Evolutionary conservation across 1,140 invertebrate genomes (phyloP), one percentile per base, ranked within the genome.

Genomic region (Armadillidium nasatum): DNA sequence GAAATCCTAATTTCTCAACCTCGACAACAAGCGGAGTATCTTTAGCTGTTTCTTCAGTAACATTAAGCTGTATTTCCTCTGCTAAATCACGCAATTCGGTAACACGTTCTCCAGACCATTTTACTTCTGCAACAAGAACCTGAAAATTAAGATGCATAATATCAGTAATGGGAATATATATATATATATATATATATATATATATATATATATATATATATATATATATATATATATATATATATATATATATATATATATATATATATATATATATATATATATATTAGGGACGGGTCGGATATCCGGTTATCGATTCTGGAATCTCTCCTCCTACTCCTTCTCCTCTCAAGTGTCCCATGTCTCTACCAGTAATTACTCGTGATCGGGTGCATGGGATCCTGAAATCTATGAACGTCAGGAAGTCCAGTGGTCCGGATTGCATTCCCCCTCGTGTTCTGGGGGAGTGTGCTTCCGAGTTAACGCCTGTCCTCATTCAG

Each of bases 61-160:
- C 93, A 90, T 82, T 92, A 90, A 6, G 89, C 88, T 0, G 91
- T 46, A 93, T 92, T 77, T 90, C 88, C 1, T 89, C 88, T 11
- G 92, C 92, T 77, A 93, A 86, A n/a, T 89, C 88, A 15, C 89
- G 89, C 21, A 93, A 85, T 82, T 93, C 90, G 10, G 88, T 87
- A 67, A 81, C 79, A 13, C 78, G 78, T 67, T 81, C 78, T 13
- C 77, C 79, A 22, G 93, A 83, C 70, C 89, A 87, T 77, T 88
- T 87, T 80, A 88, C 90, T 81, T 93, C 89, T 44, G 88, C 87
- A 76, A 89, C 90, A 83, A 93, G 87, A 78, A 89, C 89, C 84
- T 93, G 77, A n/a, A n/a, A n/a, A n/a, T n/a, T n/a, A n/a, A n/a
- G n/a, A n/a, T n/a, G n/a, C n/a, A n/a, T n/a, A n/a, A n/a, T n/a